Evolutionary conservation across 2,888 invertebrate genomes (phyloP).

Genomic region (Eurytoma californica): DNA sequence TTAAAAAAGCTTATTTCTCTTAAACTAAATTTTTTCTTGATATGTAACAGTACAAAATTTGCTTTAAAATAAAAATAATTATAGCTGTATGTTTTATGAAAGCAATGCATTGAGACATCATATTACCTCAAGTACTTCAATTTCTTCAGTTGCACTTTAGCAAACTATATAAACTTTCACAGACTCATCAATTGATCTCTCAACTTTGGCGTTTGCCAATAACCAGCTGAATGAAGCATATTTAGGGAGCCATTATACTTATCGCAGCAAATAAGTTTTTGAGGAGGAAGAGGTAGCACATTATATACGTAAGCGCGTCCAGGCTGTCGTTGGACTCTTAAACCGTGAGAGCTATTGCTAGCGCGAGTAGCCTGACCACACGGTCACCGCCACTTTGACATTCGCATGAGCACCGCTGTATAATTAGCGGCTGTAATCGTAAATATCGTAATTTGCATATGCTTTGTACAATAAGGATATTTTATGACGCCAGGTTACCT

Average conservation of each 20-base stretch:
- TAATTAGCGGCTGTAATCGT: slow-evolving; percentile 70
- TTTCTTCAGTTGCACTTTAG: too few relatives aligned
- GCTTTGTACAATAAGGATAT: slow-evolving; percentile 70
- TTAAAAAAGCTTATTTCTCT: too few relatives aligned
- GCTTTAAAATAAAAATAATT: too few relatives aligned
- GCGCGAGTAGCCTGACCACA: slow-evolving; percentile 48
- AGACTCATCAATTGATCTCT: too few relatives aligned
- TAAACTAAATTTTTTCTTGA: too few relatives aligned
- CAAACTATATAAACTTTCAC: too few relatives aligned
- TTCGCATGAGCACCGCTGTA: slow-evolving; percentile 66
- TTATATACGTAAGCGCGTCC: not conserved
- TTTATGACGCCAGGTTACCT: slow-evolving; percentile 61
- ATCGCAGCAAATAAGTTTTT: slow-evolving; percentile 27
- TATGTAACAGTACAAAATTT: not conserved
- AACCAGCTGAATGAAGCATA: slow-evolving; percentile 36
- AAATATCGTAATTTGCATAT: slow-evolving; percentile 71
- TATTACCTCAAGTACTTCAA: too few relatives aligned
- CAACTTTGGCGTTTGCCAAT: too few relatives aligned
- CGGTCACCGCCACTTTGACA: slow-evolving; percentile 67
- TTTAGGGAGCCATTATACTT: slow-evolving; percentile 48
- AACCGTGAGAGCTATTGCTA: slow-evolving; percentile 67
- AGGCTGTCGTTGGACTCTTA: slow-evolving; percentile 63
- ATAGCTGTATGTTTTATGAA: too few relatives aligned
- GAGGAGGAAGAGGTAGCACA: not conserved
- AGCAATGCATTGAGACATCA: too few relatives aligned